A percentile compares a stretch with the other conserved stretches of the same genome.
phyloP scores from a whole-genome alignment of 2,888 invertebrate species.

The Sminthurinus aureus region DNA sequence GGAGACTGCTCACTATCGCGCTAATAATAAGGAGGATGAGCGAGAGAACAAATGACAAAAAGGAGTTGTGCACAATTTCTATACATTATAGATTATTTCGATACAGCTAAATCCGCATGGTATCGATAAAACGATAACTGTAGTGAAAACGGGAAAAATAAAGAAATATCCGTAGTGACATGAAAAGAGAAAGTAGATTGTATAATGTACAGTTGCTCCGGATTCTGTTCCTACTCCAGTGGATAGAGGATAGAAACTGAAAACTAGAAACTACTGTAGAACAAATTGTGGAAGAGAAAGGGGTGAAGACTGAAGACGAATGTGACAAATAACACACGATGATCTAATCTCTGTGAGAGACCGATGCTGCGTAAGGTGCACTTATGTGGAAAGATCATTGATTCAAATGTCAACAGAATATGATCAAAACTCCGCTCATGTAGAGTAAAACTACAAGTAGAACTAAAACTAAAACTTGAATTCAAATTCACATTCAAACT shows the following conservation, averaged over 20 bases:
- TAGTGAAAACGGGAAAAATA: too few relatives aligned
- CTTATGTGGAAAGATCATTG: conserved; percentile 34
- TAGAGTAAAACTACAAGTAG: too few relatives aligned
- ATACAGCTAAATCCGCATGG: neutral
- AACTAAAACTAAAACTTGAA: too few relatives aligned
- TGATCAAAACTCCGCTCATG: neutral
- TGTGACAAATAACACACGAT: conserved; percentile 40
- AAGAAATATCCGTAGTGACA: neutral
- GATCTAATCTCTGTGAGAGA: conserved; percentile 40
- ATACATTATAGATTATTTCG: neutral
- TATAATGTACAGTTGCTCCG: neutral
- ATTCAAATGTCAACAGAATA: conserved; percentile 32
- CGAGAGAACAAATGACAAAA: neutral
- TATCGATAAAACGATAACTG: too few relatives aligned
- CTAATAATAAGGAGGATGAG: too few relatives aligned
- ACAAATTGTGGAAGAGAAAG: too few relatives aligned
- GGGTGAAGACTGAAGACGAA: conserved; percentile 19
- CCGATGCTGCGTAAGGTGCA: conserved; percentile 35
- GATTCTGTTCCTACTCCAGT: conserved; percentile 9
- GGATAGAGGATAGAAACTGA: too few relatives aligned
- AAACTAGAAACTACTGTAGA: too few relatives aligned
- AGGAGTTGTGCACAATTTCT: neutral
- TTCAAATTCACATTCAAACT: neutral
- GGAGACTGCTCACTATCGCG: conserved; percentile 10
- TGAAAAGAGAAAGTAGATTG: neutral